Conservation (phyloP, 2,888 invertebrate species). For the Drosophila siamana region DNA sequence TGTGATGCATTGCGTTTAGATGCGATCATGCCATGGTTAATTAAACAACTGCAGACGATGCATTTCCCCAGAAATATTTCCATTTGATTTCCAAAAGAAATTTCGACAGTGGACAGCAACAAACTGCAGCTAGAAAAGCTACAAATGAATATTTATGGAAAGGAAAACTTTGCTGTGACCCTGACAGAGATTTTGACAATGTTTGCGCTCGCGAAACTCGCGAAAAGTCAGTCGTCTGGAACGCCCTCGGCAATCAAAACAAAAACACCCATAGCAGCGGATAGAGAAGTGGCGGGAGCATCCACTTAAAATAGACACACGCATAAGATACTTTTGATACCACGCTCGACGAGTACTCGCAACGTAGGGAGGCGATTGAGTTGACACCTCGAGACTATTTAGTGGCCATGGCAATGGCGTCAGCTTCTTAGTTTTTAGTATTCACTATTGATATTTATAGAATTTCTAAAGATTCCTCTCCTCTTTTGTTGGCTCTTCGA, state of each 20-base stretch:
- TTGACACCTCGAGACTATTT: constrained; percentile 62
- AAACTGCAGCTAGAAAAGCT: not conserved
- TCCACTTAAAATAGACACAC: constrained; percentile 48
- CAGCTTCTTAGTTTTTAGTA: constrained; percentile 10
- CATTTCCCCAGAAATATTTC: too few relatives aligned
- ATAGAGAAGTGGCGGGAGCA: too few relatives aligned
- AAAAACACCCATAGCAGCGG: constrained; percentile 30
- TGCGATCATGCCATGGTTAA: constrained; percentile 48
- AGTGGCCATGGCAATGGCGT: constrained; percentile 56
- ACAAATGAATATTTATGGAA: too few relatives aligned
- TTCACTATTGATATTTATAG: constrained; percentile 10
- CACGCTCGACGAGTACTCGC: not conserved
- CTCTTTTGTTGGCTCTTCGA: not conserved
- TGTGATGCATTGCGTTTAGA: constrained; percentile 55
- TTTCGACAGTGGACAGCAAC: not conserved
- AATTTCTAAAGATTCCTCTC: constrained; percentile 22
- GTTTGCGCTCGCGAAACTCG: not conserved
- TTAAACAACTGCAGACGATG: constrained; percentile 16
- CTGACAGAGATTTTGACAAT: not conserved
- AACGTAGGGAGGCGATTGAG: constrained; percentile 5
- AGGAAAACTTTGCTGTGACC: not conserved
- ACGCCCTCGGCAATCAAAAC: constrained; percentile 46
- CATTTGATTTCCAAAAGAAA: too few relatives aligned
- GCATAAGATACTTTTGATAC: constrained; percentile 26
- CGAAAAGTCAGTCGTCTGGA: constrained; percentile 40